Evolutionary conservation across 2,113 vertebrate genomes (phyloP).

Genomic region (Cochlearius cochlearius): DNA sequence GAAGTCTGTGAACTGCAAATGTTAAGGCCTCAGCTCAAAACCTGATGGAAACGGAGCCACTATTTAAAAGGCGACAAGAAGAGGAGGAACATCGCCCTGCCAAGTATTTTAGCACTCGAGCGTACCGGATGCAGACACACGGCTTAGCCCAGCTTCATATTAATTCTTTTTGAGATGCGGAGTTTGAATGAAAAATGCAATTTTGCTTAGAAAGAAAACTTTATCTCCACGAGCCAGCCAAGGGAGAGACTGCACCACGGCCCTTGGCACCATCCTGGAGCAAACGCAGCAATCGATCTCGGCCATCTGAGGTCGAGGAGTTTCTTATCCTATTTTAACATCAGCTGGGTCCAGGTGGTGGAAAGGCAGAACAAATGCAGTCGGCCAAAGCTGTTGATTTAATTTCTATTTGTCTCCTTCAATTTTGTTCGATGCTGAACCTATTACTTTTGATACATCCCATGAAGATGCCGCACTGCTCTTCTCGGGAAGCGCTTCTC

Average conservation of each 20-base stretch:
- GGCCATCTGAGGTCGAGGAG: background rate
- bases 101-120: background rate
- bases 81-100: background rate
- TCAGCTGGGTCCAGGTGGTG: background rate
- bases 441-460: background rate
- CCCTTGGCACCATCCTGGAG: background rate
- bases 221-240: background rate
- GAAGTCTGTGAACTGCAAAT: background rate
- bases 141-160: background rate
- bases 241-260: background rate
- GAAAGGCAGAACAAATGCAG: background rate
- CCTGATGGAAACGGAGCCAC: background rate
- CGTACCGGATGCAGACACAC: rapidly evolving
- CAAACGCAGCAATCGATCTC: background rate
- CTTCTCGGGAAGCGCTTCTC: background rate
- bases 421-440: background rate
- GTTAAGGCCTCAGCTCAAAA: background rate
- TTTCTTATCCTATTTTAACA: background rate
- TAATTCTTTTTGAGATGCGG: background rate
- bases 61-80: background rate
- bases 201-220: background rate
- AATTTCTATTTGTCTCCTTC: background rate
- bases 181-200: background rate
- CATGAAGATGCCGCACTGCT: background rate
- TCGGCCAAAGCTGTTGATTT: background rate